Percentiles rank a stretch among this genome's conserved stretches.
Evolutionary conservation across 1,140 invertebrate species (phyloP).

Genomic region (Hormaphis cornu): DNA sequence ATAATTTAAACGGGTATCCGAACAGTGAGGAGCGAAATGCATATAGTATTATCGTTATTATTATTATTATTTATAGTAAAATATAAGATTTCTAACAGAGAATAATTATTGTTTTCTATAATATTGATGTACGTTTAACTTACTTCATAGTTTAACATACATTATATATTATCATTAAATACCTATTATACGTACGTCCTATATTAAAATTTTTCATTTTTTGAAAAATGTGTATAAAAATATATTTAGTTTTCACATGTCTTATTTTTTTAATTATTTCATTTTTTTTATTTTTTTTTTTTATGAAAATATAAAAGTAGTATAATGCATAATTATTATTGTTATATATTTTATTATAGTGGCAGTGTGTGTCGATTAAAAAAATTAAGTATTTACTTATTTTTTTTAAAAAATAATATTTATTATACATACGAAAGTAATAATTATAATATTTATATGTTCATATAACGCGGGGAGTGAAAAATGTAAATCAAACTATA

Average conservation of each 20-base stretch:
- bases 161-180: too few relatives aligned
- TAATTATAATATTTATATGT: too few relatives aligned
- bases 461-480: not conserved
- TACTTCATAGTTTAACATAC: too few relatives aligned
- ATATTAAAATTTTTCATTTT: not conserved
- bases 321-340: slow-evolving; percentile 28
- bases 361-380: slow-evolving; percentile 25
- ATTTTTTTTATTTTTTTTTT: slow-evolving; percentile 1
- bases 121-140: too few relatives aligned
- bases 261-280: slow-evolving; percentile 4
- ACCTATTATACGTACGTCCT: not conserved
- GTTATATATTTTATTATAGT: too few relatives aligned
- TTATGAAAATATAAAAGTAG: slow-evolving; percentile 33
- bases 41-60: too few relatives aligned
- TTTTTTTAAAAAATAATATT: slow-evolving; percentile 20
- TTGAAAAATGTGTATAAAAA: slow-evolving; percentile 20
- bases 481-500: slow-evolving; percentile 1
- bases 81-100: too few relatives aligned
- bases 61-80: too few relatives aligned
- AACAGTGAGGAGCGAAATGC: not conserved
- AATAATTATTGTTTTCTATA: too few relatives aligned
- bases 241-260: slow-evolving; percentile 9
- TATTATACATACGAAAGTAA: slow-evolving; percentile 19
- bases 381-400: slow-evolving; percentile 29
- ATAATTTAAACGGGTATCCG: not conserved